Evolutionary conservation across 2,888 invertebrate species (phyloP).

Genomic region (Philopedon plagiatum): DNA sequence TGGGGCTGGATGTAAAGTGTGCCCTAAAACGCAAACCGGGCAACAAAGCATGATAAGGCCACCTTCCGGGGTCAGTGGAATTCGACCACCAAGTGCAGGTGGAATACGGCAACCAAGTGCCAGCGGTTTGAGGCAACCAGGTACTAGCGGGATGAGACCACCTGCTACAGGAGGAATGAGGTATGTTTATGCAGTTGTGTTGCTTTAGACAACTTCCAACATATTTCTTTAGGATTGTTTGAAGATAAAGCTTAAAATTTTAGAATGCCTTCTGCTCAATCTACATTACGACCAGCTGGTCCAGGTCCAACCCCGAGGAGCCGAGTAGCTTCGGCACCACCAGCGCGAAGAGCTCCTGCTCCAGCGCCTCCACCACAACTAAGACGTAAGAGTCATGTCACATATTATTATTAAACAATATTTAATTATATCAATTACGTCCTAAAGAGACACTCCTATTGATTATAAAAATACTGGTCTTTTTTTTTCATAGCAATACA

Average conservation of each 20-base stretch:
- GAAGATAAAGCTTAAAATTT: too few relatives aligned
- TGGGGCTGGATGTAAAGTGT: background rate
- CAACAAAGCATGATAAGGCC: background rate
- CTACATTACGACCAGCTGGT: too few relatives aligned
- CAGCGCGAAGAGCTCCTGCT: background rate
- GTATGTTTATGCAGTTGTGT: background rate
- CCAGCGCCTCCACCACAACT: background rate
- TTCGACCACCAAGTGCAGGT: constrained; percentile 5
- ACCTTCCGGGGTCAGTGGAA: constrained; percentile 6
- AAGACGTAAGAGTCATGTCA: background rate
- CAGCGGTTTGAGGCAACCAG: background rate
- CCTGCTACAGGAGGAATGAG: background rate
- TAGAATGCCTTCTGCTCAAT: too few relatives aligned
- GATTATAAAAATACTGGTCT: too few relatives aligned
- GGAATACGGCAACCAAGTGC: background rate
- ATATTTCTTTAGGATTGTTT: too few relatives aligned
- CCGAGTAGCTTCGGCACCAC: background rate
- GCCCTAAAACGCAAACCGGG: background rate
- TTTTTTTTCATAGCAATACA: too few relatives aligned
- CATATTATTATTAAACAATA: too few relatives aligned
- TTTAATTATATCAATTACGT: too few relatives aligned
- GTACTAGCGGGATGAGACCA: background rate
- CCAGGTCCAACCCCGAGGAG: too few relatives aligned
- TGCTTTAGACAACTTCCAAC: too few relatives aligned
- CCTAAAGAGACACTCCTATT: too few relatives aligned